phyloP scores from a whole-genome alignment of 2,797 vertebrate genomes.

The Sciurus carolinensis region DNA sequence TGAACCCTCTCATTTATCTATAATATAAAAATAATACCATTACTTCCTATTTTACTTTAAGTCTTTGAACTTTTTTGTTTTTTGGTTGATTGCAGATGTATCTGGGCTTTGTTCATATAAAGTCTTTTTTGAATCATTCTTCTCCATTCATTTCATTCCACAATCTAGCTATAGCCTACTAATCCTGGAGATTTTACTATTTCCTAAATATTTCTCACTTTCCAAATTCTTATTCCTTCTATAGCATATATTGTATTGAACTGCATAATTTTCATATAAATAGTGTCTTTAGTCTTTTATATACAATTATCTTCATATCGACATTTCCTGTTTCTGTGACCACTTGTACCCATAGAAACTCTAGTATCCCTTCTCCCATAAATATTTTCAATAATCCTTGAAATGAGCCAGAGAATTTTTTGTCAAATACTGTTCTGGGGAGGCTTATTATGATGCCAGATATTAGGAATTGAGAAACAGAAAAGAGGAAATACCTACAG shows the following conservation, averaged over 20 bases:
- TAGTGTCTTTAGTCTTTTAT: neutral
- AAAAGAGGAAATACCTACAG: neutral
- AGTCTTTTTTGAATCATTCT: neutral
- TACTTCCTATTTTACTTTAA: neutral
- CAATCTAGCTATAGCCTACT: neutral
- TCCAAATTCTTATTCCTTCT: neutral
- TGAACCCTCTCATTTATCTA: neutral
- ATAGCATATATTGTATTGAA: neutral
- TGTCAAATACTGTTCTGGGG: neutral
- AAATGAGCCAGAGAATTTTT: neutral
- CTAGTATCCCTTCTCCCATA: neutral
- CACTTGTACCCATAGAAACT: neutral
- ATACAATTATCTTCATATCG: neutral
- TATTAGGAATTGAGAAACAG: neutral
- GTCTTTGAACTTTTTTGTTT: neutral
- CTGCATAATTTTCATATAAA: neutral
- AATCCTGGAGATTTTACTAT: neutral
- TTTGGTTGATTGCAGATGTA: neutral
- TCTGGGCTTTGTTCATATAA: neutral
- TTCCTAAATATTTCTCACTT: neutral
- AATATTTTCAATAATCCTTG: constrained; percentile 4
- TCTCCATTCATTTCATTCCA: neutral
- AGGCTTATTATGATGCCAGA: neutral
- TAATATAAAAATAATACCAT: neutral
- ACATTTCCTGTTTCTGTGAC: neutral